phyloP scores from a whole-genome alignment of 2,797 vertebrate species.

The Spinibarbus caldwelli region DNA sequence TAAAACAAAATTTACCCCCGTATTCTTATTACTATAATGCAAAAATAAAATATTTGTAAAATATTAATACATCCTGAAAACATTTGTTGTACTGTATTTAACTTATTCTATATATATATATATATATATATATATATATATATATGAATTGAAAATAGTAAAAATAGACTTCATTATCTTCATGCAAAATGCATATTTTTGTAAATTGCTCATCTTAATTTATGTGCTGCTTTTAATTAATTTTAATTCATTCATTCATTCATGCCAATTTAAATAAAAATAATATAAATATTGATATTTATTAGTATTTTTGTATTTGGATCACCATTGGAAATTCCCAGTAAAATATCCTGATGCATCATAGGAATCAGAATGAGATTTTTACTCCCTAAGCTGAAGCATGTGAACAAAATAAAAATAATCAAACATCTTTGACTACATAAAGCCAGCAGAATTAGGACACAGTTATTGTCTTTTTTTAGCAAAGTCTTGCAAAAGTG shows the following conservation, averaged over 20 bases:
- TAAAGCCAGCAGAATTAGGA: slow-evolving; percentile 23
- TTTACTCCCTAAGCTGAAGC: no score
- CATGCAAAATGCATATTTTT: not conserved
- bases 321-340: not conserved
- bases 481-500: slow-evolving; percentile 42
- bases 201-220: not conserved
- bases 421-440: not conserved
- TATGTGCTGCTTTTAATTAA: not conserved
- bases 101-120: no score
- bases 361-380: not conserved
- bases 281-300: not conserved
- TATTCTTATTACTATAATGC: not conserved
- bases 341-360: not conserved
- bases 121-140: no score
- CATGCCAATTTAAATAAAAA: not conserved
- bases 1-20: no score
- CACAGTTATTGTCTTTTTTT: slow-evolving; percentile 29
- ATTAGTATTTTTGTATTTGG: not conserved
- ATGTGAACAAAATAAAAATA: not conserved
- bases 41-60: not conserved
- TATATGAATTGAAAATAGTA: not conserved
- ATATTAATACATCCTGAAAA: no score
- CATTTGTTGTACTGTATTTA: no score
- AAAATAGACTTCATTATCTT: not conserved
- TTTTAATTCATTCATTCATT: no score